Base-by-base conservation (phyloP, 2,888 invertebrate genomes). In the Agrochola litura region DNA sequence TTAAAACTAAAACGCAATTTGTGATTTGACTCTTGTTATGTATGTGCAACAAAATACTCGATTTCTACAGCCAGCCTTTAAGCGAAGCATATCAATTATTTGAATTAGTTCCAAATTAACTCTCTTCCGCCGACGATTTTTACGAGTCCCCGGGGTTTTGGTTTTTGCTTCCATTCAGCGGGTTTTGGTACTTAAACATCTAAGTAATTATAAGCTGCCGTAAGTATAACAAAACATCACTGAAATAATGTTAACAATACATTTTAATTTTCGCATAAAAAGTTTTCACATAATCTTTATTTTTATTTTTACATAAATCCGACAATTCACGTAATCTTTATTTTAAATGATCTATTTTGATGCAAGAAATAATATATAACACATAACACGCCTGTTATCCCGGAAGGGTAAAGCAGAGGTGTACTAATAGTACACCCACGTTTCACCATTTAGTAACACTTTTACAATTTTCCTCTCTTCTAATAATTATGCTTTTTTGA, bases 51-150 rank as follows among this genome's bases (percentile, higher is more conserved):
- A 46, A 63, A 41, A 10, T 67, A 19, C 12, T 8, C 5, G 2
- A 10, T 74, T 12, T 37, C 9, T 6, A 49, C 12, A 37, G 22
- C 4, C 49, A 37, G 19, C 1, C 37, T 46, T 22, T 25, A 43
- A 46, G 25, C 22, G 54, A 14, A 19, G 10, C 14, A 30, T 66
- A 61, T 72, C n/a, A 66, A 65, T 79, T 79, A 65, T 79, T 60
- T 66, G 16, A 79, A 79, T 79, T 79, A 56, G 73, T 79, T 79
- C 73, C 72, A 43, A 61, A 54, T 61, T 61, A 79, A 61, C 66
- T 66, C 54, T 54, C 60, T 66, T 73, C 65, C 79, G 66, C 73
- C 73, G 61, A 66, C 60, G 41, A 66, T 19, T 61, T 79, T 79
- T 79, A 79, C n/a, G 79, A 79, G 54, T 30, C 10, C 46, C 22